Evolutionary conservation across 2,797 vertebrate species (phyloP).

Genomic region (Octomys mimax): DNA sequence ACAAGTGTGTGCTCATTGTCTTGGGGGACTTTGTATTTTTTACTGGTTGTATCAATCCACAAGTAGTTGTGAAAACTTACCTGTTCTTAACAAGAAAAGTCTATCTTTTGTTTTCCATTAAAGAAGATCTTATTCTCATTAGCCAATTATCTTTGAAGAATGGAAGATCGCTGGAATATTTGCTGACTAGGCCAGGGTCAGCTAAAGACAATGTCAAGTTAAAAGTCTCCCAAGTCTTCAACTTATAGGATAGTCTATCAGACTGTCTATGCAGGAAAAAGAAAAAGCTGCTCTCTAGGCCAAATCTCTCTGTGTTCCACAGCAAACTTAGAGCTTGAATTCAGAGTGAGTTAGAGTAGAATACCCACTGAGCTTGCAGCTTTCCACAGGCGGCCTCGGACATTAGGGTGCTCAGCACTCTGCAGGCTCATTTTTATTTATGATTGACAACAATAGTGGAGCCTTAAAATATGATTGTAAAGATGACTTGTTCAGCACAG

Average conservation of each 20-base stretch:
- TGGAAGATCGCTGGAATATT: background rate
- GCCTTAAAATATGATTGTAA: background rate
- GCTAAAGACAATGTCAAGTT: conserved; percentile 2
- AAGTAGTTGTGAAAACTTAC: conserved; percentile 20
- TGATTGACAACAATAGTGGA: background rate
- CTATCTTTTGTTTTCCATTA: background rate
- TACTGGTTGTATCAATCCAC: background rate
- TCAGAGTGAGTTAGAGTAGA: background rate
- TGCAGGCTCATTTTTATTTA: conserved; percentile 35
- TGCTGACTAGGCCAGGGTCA: background rate
- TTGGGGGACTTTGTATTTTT: background rate
- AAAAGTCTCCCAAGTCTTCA: background rate
- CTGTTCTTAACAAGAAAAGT: conserved; percentile 17
- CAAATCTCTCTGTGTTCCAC: background rate
- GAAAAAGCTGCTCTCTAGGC: background rate
- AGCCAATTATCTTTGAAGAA: background rate
- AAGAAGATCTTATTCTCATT: background rate
- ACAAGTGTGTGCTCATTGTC: background rate
- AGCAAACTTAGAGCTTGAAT: conserved; percentile 23
- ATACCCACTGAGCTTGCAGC: background rate
- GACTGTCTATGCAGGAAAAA: background rate
- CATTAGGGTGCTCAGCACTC: background rate
- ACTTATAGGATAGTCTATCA: background rate
- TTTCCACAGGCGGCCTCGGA: background rate
- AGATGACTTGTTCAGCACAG: background rate